phyloP scores from a whole-genome alignment of 1,140 invertebrate species.

The Popillia japonica region DNA sequence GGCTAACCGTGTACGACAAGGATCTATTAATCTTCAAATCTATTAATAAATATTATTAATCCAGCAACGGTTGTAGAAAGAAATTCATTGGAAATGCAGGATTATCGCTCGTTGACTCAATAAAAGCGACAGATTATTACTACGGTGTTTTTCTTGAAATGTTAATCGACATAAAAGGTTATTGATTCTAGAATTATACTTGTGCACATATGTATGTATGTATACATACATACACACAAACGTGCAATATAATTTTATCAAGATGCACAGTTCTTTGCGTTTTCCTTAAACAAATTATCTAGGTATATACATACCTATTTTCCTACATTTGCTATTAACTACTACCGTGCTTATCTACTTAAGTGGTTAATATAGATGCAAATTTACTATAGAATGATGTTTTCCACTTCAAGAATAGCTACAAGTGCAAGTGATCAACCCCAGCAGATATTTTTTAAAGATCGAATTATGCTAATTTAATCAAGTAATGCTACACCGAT shows the following conservation, averaged over 20 bases:
- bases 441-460: conserved; percentile 3
- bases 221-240: too few relatives aligned
- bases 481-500: neutral
- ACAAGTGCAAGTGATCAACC: too few relatives aligned
- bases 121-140: neutral
- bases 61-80: neutral
- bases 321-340: too few relatives aligned
- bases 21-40: conserved; percentile 7
- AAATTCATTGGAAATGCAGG: neutral
- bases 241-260: too few relatives aligned
- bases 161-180: too few relatives aligned
- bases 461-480: conserved; percentile 2
- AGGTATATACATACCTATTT: too few relatives aligned
- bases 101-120: neutral
- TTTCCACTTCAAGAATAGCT: neutral
- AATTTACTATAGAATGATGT: neutral
- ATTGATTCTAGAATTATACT: too few relatives aligned
- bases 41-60: conserved; percentile 11
- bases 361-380: neutral
- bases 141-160: too few relatives aligned
- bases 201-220: too few relatives aligned
- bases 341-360: neutral
- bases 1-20: neutral
- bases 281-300: too few relatives aligned
- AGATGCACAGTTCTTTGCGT: too few relatives aligned